phyloP scores from a whole-genome alignment of 2,888 invertebrate genomes.

The Chloroclystis v-ata region DNA sequence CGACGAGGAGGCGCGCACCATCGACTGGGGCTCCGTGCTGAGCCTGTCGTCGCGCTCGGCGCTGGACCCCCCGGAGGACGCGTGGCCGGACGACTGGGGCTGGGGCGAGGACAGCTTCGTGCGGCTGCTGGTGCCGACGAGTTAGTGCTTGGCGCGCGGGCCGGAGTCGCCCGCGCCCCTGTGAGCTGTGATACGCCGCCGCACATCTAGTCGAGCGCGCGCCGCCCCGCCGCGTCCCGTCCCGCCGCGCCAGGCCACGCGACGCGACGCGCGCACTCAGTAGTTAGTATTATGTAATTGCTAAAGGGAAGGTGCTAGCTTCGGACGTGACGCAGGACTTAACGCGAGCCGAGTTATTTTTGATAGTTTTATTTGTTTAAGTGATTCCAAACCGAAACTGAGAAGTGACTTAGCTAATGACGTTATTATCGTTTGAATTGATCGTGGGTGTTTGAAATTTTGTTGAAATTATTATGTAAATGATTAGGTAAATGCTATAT shows the following conservation, averaged over 20 bases:
- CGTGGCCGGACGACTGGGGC: slow-evolving; percentile 82
- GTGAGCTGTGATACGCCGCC: slow-evolving; percentile 69
- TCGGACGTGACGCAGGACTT: slow-evolving; percentile 76
- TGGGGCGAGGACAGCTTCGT: slow-evolving; percentile 84
- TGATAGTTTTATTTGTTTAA: slow-evolving; percentile 77
- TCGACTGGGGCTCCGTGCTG: slow-evolving; percentile 95
- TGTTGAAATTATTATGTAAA: slow-evolving; percentile 78
- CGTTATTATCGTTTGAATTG: slow-evolving; percentile 65
- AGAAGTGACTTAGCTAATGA: slow-evolving; percentile 71
- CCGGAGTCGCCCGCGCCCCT: slow-evolving; percentile 68
- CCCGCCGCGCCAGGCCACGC: slow-evolving; percentile 50
- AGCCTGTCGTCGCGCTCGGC: slow-evolving; percentile 92
- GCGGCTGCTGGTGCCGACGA: slow-evolving; percentile 83
- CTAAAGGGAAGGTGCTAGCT: slow-evolving; percentile 78
- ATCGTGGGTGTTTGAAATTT: slow-evolving; percentile 74
- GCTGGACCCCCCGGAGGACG: slow-evolving; percentile 89
- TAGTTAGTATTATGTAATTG: slow-evolving; percentile 76
- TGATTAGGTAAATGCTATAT: slow-evolving; percentile 74
- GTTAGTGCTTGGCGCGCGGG: slow-evolving; percentile 79
- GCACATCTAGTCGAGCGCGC: slow-evolving; percentile 55
- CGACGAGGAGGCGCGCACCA: slow-evolving; percentile 87
- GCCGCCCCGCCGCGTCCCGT: slow-evolving; percentile 44
- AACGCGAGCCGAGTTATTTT: slow-evolving; percentile 77
- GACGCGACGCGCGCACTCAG: slow-evolving; percentile 72
- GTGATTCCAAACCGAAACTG: slow-evolving; percentile 71